Conservation (phyloP, 2,888 invertebrate species). For the Caenorhabditis sp. region DNA sequence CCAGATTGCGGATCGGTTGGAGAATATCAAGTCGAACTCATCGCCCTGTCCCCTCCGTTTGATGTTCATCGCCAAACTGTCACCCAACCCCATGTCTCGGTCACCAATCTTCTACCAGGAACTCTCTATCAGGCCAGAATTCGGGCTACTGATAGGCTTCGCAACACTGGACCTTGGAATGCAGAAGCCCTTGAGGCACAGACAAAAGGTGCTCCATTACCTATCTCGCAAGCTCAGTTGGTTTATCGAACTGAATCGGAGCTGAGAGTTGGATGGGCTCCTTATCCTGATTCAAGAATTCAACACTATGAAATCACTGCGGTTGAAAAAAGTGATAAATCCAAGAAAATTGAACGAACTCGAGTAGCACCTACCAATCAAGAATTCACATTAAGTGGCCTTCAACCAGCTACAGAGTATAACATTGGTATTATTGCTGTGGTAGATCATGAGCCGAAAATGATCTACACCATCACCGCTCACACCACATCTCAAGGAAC, state of each 20-base stretch:
- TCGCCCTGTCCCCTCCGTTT: conserved; percentile 63
- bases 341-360: conserved; percentile 55
- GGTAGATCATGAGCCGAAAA: conserved; percentile 68
- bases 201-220: conserved; percentile 67
- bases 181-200: conserved; percentile 61
- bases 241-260: conserved; percentile 64
- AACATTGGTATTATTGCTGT: conserved; percentile 70
- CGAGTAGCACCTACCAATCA: conserved; percentile 60
- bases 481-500: conserved; percentile 52
- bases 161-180: conserved; percentile 69
- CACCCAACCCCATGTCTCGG: conserved; percentile 67
- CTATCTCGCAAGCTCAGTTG: conserved; percentile 50
- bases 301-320: conserved; percentile 70
- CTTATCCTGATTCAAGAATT: conserved; percentile 56
- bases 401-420: conserved; percentile 67
- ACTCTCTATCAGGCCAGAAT: conserved; percentile 69
- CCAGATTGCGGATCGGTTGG: conserved; percentile 70
- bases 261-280: conserved; percentile 65
- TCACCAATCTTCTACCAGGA: conserved; percentile 69
- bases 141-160: conserved; percentile 65
- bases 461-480: conserved; percentile 56
- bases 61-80: conserved; percentile 70
- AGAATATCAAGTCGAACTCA: conserved; percentile 67
- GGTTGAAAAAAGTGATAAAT: conserved; percentile 49
- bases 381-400: conserved; percentile 62